A percentile compares a stretch with the other conserved stretches of the same genome.
phyloP scores from a whole-genome alignment of 2,888 invertebrate genomes.

The Macaria liturata region DNA sequence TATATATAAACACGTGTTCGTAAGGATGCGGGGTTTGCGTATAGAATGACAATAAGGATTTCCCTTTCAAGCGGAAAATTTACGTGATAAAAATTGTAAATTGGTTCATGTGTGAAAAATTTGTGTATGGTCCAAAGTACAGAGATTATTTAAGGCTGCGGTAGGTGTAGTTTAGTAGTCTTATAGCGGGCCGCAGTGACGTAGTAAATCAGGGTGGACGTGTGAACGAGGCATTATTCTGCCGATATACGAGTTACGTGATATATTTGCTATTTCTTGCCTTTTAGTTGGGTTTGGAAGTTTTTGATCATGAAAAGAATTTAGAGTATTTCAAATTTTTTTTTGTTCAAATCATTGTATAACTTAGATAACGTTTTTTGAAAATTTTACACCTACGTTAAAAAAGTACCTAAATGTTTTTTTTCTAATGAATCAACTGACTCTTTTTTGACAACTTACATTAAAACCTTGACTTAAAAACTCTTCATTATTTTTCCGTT shows the following conservation, averaged over 20 bases:
- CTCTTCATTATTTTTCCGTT: too few relatives aligned
- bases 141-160: constrained; percentile 60
- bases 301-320: too few relatives aligned
- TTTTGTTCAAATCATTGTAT: too few relatives aligned
- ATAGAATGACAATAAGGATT: constrained; percentile 79
- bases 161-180: constrained; percentile 78
- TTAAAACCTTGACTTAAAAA: too few relatives aligned
- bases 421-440: too few relatives aligned
- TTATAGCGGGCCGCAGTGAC: constrained; percentile 65
- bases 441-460: too few relatives aligned
- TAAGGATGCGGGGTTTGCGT: constrained; percentile 72
- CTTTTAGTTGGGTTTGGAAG: too few relatives aligned
- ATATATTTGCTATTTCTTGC: neutral
- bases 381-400: too few relatives aligned
- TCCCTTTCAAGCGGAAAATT: constrained; percentile 82
- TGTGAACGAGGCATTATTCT: constrained; percentile 76
- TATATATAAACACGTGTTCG: constrained; percentile 77
- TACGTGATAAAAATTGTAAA: constrained; percentile 82
- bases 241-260: constrained; percentile 55
- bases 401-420: too few relatives aligned
- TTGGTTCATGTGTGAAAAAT: constrained; percentile 78
- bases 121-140: constrained; percentile 72
- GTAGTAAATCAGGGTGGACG: constrained; percentile 76
- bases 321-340: too few relatives aligned
- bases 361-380: too few relatives aligned